Evolutionary conservation across 2,888 invertebrate genomes (phyloP), one percentile per base, ranked within the genome.

Genomic region (Polymixis flavicincta): DNA sequence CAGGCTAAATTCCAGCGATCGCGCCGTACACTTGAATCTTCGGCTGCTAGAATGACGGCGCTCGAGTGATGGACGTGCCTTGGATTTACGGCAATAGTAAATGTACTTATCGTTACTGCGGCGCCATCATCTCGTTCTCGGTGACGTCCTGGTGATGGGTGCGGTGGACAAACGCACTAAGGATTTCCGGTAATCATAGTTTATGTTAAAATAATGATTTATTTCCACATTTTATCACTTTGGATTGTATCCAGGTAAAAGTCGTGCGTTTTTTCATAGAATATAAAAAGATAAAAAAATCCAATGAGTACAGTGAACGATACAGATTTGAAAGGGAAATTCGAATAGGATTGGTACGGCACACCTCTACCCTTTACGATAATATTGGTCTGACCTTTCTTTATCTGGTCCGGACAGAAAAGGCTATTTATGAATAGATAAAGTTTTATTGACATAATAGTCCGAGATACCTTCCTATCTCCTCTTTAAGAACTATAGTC

Each of bases 331-430:
- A 81, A 81, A 71, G 11, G 54, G 32, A 22, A 76, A 81, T 70
- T 68, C 77, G 19, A 65, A 71, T 52, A 59, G 13, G 59, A 76
- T 71, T 37, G 59, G n/a, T 4, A 8, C 14, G 42, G 32, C 37
- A 25, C 50, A 45, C 63, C 48, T 64, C 19, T 32, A 54, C 54
- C 73, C 37, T 65, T 50, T 59, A 67, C 25, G 50, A 65, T 61
- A 65, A 50, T 60, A 80, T 59, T 64, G 32, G 50, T 0, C 17
- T 76, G 52, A 81, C 76, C 81, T 75, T 80, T 66, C 67, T 60
- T 60, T 81, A 80, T 76, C 71, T 60, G 13, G 32, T 50, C 3
- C 48, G 17, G 32, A 45, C 52, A 28, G 37, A 59, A 78, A 64
- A 28, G n/a, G 14, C 42, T 64, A 71, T 64, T 76, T 77, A 45